These are phyloP conservation scores for Hypselothyrea guttata DNA, from an alignment of 2,888 invertebrate species.

Conservation along the genomic window DNA sequence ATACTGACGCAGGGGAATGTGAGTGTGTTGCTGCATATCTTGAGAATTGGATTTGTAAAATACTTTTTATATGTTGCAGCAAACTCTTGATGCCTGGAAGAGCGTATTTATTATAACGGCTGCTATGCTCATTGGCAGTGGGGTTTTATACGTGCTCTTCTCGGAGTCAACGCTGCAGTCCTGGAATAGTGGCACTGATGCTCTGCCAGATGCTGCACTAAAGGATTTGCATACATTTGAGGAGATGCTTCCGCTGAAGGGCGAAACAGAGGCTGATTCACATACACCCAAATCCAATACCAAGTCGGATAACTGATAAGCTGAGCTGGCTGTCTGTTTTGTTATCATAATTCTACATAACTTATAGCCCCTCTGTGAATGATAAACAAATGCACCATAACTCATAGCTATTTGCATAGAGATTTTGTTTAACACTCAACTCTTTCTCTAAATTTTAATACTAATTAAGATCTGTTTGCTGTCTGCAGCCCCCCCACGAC, in stretches of 20 bases:
- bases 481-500: neutral
- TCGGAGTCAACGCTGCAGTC: slow-evolving; percentile 84
- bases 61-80: slow-evolving; percentile 80
- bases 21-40: slow-evolving; percentile 74
- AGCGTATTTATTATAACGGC: slow-evolving; percentile 85
- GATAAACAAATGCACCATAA: slow-evolving; percentile 42
- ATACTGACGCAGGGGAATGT: slow-evolving; percentile 86
- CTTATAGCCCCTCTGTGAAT: slow-evolving; percentile 42
- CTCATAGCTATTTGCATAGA: slow-evolving; percentile 26
- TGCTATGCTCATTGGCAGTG: slow-evolving; percentile 83
- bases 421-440: slow-evolving; percentile 20
- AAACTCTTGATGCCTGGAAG: slow-evolving; percentile 85
- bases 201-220: slow-evolving; percentile 42
- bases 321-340: slow-evolving; percentile 36
- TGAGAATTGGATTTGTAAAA: neutral
- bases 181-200: slow-evolving; percentile 83
- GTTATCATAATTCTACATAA: slow-evolving; percentile 53
- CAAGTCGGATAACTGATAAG: slow-evolving; percentile 36
- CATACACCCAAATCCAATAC: slow-evolving; percentile 34
- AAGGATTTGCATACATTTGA: slow-evolving; percentile 73
- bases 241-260: slow-evolving; percentile 50
- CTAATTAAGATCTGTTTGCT: slow-evolving; percentile 6
- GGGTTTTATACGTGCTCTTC: slow-evolving; percentile 84
- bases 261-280: slow-evolving; percentile 1
- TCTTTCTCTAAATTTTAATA: slow-evolving; percentile 27